Evolutionary conservation across 2,888 invertebrate species (phyloP).

Genomic region (Eristalis arbustorum): DNA sequence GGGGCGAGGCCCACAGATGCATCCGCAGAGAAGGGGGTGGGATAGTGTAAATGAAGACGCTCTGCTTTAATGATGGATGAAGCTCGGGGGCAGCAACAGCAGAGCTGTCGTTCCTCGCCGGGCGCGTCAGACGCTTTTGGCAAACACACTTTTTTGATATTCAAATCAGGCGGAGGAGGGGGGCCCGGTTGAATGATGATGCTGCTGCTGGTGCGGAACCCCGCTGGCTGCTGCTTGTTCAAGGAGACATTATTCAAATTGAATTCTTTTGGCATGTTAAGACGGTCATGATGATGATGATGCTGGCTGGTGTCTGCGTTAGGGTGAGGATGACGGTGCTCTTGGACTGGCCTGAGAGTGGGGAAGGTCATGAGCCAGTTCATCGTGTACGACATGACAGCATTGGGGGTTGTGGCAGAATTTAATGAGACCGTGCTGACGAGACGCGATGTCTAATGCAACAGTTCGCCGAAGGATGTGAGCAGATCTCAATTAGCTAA

Average conservation of each 20-base stretch:
- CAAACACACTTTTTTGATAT: conserved; percentile 48
- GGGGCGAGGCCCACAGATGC: conserved; percentile 46
- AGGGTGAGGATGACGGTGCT: background rate
- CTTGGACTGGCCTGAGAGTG: background rate
- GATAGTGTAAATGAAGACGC: conserved; percentile 32
- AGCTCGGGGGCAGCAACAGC: conserved; percentile 1
- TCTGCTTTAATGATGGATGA: conserved; percentile 41
- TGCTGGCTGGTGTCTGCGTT: conserved; percentile 25
- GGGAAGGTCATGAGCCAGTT: conserved; percentile 53
- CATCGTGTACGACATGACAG: background rate
- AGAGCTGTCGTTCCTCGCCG: background rate
- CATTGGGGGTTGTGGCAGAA: background rate
- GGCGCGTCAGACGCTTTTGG: conserved; percentile 28
- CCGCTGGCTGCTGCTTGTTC: conserved; percentile 41
- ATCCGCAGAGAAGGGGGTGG: conserved; percentile 35
- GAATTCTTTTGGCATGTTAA: conserved; percentile 65
- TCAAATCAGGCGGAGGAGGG: conserved; percentile 43
- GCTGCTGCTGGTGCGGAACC: conserved; percentile 14
- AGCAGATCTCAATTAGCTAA: background rate
- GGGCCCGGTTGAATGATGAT: conserved; percentile 25
- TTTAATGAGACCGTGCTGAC: background rate
- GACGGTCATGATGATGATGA: conserved; percentile 47
- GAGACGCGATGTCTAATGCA: background rate
- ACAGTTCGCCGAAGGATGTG: background rate
- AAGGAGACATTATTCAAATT: conserved; percentile 62